These are phyloP conservation scores for Anisognathus igniventris DNA, from an alignment of 2,797 vertebrate genomes.

Conservation along the genomic window DNA sequence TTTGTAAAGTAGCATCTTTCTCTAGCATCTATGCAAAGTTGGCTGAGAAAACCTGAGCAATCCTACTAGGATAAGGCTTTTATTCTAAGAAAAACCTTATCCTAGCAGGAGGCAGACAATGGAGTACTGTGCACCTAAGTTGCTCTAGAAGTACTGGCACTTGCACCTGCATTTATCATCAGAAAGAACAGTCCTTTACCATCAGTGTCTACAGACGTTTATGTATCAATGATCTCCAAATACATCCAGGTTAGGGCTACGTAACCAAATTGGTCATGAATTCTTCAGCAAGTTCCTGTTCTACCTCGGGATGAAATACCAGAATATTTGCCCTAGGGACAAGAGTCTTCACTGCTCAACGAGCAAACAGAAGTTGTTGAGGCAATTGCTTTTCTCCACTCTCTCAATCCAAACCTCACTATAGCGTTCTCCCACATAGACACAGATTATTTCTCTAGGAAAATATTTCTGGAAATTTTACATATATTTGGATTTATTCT, in stretches of 20 bases:
- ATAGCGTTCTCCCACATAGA: not conserved
- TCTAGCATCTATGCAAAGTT: not conserved
- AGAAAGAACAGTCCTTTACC: not conserved
- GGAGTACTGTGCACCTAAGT: not conserved
- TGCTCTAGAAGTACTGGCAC: not conserved
- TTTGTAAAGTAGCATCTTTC: not conserved
- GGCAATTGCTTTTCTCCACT: not conserved
- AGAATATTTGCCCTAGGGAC: not conserved
- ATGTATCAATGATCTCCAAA: not conserved
- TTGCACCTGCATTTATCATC: not conserved
- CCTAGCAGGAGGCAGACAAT: not conserved
- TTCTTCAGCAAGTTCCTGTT: not conserved
- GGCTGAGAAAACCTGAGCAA: not conserved
- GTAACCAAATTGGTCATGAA: not conserved
- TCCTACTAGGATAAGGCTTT: not conserved
- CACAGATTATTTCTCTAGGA: not conserved
- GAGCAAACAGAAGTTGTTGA: not conserved
- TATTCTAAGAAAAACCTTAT: not conserved
- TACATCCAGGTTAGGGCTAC: not conserved
- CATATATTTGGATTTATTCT: not conserved
- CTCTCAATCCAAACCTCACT: not conserved
- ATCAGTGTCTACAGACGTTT: not conserved
- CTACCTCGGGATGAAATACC: not conserved
- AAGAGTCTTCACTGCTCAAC: not conserved
- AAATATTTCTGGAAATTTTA: not conserved